Evolutionary conservation across 1,140 invertebrate species (phyloP).

Genomic region (Schlechtendalia chinensis): DNA sequence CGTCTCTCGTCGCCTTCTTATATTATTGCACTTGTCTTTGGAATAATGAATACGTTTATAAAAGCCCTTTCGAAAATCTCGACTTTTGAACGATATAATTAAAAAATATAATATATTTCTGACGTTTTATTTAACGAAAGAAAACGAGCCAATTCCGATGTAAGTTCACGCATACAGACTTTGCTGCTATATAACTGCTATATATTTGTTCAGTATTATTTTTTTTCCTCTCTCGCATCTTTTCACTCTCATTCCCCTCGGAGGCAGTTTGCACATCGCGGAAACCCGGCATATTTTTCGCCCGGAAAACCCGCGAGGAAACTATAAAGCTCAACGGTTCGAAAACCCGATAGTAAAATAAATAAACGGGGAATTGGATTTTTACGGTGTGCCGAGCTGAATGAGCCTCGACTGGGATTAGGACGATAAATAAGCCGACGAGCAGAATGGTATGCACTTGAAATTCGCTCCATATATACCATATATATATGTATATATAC

Average conservation of each 20-base stretch:
- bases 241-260: background rate
- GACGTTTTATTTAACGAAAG: constrained; percentile 21
- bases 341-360: constrained; percentile 38
- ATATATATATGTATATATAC: background rate
- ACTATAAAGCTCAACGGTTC: constrained; percentile 39
- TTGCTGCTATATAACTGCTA: background rate
- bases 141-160: constrained; percentile 8
- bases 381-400: constrained; percentile 45
- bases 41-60: constrained; percentile 24
- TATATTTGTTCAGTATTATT: constrained; percentile 1
- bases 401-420: constrained; percentile 36
- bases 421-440: constrained; percentile 38
- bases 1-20: background rate
- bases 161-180: background rate
- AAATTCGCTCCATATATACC: background rate
- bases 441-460: background rate
- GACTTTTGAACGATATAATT: constrained; percentile 29
- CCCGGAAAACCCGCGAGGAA: constrained; percentile 15
- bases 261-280: background rate
- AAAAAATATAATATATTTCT: background rate
- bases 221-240: constrained; percentile 12
- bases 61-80: background rate
- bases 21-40: background rate
- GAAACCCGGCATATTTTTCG: constrained; percentile 27
- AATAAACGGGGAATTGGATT: constrained; percentile 43